Evolutionary conservation across 2,888 invertebrate species (phyloP), one percentile per base, ranked within the genome.

Genomic region (Eupithecia pulchellata): DNA sequence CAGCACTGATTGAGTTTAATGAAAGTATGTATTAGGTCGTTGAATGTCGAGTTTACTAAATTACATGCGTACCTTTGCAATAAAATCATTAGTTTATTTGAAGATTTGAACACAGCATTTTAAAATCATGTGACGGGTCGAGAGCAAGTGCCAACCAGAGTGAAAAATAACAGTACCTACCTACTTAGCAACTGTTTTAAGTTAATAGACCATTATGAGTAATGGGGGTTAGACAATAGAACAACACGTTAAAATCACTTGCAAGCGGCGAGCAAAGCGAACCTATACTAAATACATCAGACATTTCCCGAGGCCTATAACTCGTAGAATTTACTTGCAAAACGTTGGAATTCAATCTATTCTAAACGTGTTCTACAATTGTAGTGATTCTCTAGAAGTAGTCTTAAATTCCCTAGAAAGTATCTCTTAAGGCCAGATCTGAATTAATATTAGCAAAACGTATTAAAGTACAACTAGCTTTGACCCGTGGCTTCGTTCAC

Each of bases 391-490:
- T 55, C 52, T 52, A 25, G 27, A n/a, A 34, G 57, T 8, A 20
- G 14, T 55, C 47, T 20, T 64, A 55, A 32, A 66, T 32, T 60
- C 2, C 1, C 1, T 66, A 32, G 42, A 47, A 66, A 60, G 60
- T 60, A 58, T 66, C 14, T 17, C 1, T 42, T 25, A 47, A 42
- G 25, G 25, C 60, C 30, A 30, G 66, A 47, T 9, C 20, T 42
- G 58, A 66, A 58, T 66, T n/a, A n/a, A n/a, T n/a, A n/a, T n/a
- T 42, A 13, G n/a, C 36, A 66, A 58, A 42, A 27, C 29, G 55
- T 14, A 17, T 57, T 27, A 14, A 25, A 25, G n/a, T 52, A 25
- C 8, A 9, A 20, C 47, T 47, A 20, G n/a, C 47, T 20, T 20
- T 47, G 9, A 5, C 20, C 2, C 9, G 2, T 3, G 47, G 47